Conservation (phyloP, 2,797 vertebrate species). For the Tadarida brasiliensis region DNA sequence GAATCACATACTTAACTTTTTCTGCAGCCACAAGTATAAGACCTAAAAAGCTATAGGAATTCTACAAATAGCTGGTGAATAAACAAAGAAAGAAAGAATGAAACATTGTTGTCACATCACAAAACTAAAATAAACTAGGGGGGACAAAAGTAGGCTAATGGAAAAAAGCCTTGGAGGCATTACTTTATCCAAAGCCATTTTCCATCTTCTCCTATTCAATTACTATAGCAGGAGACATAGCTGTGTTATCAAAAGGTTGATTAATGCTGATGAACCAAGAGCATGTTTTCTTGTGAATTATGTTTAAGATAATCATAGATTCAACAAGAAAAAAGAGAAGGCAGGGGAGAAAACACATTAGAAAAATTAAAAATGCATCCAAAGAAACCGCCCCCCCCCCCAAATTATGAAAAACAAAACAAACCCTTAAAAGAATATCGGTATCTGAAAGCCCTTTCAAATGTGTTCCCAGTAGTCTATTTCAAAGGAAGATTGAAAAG, state of each 20-base stretch:
- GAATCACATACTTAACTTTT: background rate
- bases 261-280: background rate
- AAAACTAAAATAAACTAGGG: conserved; percentile 27
- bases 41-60: background rate
- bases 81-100: background rate
- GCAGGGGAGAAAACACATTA: background rate
- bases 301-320: background rate
- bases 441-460: background rate
- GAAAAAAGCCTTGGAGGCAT: background rate
- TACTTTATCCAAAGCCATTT: background rate
- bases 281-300: background rate
- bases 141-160: background rate
- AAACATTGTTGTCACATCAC: background rate
- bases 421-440: background rate
- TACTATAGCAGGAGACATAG: background rate
- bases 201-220: background rate
- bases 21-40: background rate
- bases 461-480: background rate
- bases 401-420: background rate
- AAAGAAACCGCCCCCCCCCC: background rate
- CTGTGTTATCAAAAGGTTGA: background rate
- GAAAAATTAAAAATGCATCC: background rate
- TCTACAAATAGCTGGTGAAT: background rate
- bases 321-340: background rate
- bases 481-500: conserved; percentile 8